phyloP scores from a whole-genome alignment of 2,888 invertebrate species.

The Melanchra persicariae region DNA sequence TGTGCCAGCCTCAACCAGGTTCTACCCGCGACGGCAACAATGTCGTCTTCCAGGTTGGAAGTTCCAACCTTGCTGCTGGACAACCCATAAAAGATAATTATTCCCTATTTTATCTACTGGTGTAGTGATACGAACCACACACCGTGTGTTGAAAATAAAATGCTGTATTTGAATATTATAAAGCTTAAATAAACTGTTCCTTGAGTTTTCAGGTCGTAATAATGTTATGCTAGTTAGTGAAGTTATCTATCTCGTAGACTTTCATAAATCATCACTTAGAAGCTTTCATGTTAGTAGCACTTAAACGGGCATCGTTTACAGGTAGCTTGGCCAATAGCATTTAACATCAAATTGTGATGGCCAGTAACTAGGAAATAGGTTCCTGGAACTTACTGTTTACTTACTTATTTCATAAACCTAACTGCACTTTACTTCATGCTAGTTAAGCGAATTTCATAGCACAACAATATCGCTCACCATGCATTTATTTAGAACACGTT shows the following conservation, averaged over 20 bases:
- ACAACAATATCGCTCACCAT: too few relatives aligned
- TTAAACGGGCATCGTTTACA: constrained; percentile 17
- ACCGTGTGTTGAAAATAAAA: too few relatives aligned
- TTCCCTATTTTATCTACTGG: too few relatives aligned
- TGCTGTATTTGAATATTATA: not conserved
- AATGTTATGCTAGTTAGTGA: not conserved
- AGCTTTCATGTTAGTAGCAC: not conserved
- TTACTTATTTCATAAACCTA: constrained; percentile 1
- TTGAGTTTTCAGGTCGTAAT: not conserved
- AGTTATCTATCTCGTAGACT: not conserved
- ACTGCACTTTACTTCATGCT: not conserved
- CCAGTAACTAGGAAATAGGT: constrained; percentile 1
- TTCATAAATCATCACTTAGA: constrained; percentile 5
- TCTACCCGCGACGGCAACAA: too few relatives aligned
- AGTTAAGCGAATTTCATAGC: too few relatives aligned
- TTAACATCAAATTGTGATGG: constrained; percentile 23
- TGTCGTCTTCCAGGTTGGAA: too few relatives aligned
- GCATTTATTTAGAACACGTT: too few relatives aligned
- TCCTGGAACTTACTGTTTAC: constrained; percentile 19
- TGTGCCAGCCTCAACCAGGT: too few relatives aligned
- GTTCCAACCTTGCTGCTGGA: too few relatives aligned
- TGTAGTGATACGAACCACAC: too few relatives aligned
- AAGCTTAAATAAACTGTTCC: too few relatives aligned
- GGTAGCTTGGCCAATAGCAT: constrained; percentile 3
- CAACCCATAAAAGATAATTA: too few relatives aligned